Base-by-base conservation (phyloP, 2,797 vertebrate species). In the Ctenochaetus hawaiiensis region DNA sequence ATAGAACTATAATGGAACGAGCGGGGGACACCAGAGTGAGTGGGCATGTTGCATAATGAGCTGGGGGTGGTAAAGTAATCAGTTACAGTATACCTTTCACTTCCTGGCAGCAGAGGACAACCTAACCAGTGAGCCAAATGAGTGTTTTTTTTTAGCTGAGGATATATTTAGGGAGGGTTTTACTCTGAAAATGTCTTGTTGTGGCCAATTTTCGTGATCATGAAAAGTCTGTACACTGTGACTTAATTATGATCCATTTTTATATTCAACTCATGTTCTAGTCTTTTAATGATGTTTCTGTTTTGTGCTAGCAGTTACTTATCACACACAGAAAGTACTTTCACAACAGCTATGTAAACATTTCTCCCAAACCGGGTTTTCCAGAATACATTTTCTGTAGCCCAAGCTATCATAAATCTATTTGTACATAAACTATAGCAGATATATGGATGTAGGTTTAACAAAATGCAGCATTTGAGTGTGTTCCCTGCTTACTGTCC, bases 1-100 rank as follows among this genome's bases (percentile, higher is more conserved):
- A 80, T 84, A 52, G 49, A 22, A 84, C 57, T 61, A 62, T 83
- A 87, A 87, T 70, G 45, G 69, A 81, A 84, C 63, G 54, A 69
- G 76, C 9, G 4, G 39, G 75, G 78, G 67, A 67, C 63, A 75
- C 52, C n/a, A 74, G 30, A 79, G 72, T 67, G 77, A 75, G 82
- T 65, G 67, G 76, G 67, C 52, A 67, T 82, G 76, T 72, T 84
- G 81, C 59, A 82, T 91, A 87, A 93, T 87, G 87, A 83, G 62
- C 56, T 66, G 67, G 58, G 65, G 77, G 72, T 75, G 73, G 80
- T 68, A 52, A 57, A 67, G 48, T 80, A 85, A 87, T 86, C 77
- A 77, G 72, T 74, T 81, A 84, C 49, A 78, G 63, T 66, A 57
- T 70, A 64, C n/a, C 48, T 68, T 37, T 81, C 64, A 22, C 59